Evolutionary conservation across 2,888 invertebrate genomes (phyloP).

Genomic region (Lacanobia wlatinum): DNA sequence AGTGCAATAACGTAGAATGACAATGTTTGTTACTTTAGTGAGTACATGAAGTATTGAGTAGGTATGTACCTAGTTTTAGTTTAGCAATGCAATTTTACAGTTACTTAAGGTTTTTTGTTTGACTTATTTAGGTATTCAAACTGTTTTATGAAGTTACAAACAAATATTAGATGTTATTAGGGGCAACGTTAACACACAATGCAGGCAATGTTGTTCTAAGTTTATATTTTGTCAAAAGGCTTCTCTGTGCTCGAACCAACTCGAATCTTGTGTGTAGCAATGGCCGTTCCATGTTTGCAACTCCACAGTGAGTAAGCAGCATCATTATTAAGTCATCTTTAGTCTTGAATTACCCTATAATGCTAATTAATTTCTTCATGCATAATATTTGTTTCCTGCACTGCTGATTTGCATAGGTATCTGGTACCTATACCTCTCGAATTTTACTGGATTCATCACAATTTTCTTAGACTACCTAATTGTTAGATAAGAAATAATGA

Average conservation of each 20-base stretch:
- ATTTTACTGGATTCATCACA: slow-evolving; percentile 21
- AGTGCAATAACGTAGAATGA: slow-evolving; percentile 44
- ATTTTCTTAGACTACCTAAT: slow-evolving; percentile 9
- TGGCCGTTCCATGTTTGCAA: not conserved
- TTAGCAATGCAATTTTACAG: slow-evolving; percentile 5
- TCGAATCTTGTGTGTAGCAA: not conserved
- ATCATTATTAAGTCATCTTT: not conserved
- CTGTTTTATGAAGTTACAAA: not conserved
- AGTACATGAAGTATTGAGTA: slow-evolving; percentile 4
- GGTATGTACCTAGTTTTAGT: slow-evolving; percentile 14
- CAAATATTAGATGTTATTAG: slow-evolving; percentile 5
- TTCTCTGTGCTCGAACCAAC: not conserved
- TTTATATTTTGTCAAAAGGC: not conserved
- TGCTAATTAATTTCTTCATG: not conserved
- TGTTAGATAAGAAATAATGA: not conserved
- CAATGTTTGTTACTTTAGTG: slow-evolving; percentile 2
- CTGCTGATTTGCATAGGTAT: slow-evolving; percentile 17
- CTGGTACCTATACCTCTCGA: slow-evolving; percentile 3
- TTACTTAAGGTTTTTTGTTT: not conserved
- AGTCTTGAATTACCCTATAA: not conserved
- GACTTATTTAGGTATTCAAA: not conserved
- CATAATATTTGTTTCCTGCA: slow-evolving; percentile 8
- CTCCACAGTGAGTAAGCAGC: not conserved
- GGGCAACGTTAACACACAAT: not conserved
- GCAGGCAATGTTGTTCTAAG: not conserved